These are phyloP conservation scores for Drosophila mimetica DNA, from an alignment of 2,888 invertebrate species.

Conservation along the genomic window DNA sequence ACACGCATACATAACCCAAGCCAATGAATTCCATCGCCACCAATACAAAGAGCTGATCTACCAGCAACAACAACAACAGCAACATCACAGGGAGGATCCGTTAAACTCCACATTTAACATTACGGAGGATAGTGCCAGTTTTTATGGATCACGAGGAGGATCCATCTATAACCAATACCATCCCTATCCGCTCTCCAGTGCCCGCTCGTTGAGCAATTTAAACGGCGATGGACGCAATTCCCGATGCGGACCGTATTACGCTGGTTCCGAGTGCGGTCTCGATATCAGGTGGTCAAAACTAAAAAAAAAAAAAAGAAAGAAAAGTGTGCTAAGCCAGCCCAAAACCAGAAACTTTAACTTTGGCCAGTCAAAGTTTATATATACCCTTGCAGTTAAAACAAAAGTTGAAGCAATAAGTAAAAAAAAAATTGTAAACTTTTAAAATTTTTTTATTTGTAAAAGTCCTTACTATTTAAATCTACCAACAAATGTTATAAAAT, in stretches of 20 bases:
- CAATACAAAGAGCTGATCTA: constrained; percentile 73
- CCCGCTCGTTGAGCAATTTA: constrained; percentile 66
- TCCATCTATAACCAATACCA: constrained; percentile 41
- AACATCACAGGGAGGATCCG: constrained; percentile 56
- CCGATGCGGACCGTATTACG: constrained; percentile 60
- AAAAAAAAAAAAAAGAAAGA: not conserved
- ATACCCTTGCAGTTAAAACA: constrained; percentile 13
- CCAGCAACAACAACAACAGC: constrained; percentile 64
- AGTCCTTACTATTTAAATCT: too few relatives aligned
- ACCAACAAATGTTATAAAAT: too few relatives aligned
- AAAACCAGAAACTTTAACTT: constrained; percentile 4
- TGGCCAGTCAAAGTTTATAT: constrained; percentile 14
- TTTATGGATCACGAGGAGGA: constrained; percentile 52
- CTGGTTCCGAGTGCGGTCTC: constrained; percentile 69
- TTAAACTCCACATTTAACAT: constrained; percentile 63
- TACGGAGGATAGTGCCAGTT: constrained; percentile 66
- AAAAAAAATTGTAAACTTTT: too few relatives aligned
- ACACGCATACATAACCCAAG: constrained; percentile 84
- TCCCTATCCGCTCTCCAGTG: constrained; percentile 42
- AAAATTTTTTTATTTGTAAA: too few relatives aligned
- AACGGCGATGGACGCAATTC: constrained; percentile 44
- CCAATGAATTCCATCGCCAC: constrained; percentile 83
- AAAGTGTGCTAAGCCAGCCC: not conserved
- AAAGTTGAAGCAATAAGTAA: not conserved
- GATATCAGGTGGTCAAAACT: constrained; percentile 71